These are phyloP conservation scores for Dufourea novaeangliae DNA, from an alignment of 1,140 invertebrate genomes.

Conservation along the genomic window DNA sequence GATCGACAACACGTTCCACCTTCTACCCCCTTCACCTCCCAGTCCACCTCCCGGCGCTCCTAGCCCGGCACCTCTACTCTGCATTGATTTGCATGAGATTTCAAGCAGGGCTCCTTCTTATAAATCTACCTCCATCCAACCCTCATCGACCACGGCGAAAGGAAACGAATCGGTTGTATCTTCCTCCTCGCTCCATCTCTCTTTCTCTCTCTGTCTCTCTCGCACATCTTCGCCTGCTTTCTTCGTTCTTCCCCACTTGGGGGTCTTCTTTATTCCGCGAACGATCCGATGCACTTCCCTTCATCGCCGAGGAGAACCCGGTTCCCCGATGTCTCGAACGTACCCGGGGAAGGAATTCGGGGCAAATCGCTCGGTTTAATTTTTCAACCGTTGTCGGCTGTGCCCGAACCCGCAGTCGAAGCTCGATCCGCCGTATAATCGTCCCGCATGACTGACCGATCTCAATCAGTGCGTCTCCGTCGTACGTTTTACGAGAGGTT, in stretches of 20 bases:
- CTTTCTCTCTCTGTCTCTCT: background rate
- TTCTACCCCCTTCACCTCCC: no score
- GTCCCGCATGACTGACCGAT: conserved; percentile 40
- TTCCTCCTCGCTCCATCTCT: conserved; percentile 30
- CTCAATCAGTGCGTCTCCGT: conserved; percentile 15
- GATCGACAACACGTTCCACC: conserved; percentile 66
- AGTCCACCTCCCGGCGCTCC: conserved; percentile 45
- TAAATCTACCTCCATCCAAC: conserved; percentile 64
- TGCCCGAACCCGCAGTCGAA: conserved; percentile 3
- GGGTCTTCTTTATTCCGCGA: conserved; percentile 3
- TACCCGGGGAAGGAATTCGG: background rate
- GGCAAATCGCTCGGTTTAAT: conserved; percentile 35
- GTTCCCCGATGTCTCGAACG: background rate
- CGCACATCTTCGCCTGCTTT: background rate
- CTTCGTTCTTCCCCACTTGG: background rate
- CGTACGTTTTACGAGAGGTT: background rate
- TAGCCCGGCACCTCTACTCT: conserved; percentile 50
- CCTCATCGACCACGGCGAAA: conserved; percentile 57
- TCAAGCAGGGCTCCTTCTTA: conserved; percentile 68
- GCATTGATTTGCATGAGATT: conserved; percentile 77
- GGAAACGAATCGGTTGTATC: conserved; percentile 63
- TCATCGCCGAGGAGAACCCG: background rate
- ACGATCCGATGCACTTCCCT: conserved; percentile 12
- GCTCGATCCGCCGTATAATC: conserved; percentile 31
- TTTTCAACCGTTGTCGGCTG: conserved; percentile 11